Evolutionary conservation across 2,888 invertebrate genomes (phyloP).

Genomic region (Brassicogethes aeneus): DNA sequence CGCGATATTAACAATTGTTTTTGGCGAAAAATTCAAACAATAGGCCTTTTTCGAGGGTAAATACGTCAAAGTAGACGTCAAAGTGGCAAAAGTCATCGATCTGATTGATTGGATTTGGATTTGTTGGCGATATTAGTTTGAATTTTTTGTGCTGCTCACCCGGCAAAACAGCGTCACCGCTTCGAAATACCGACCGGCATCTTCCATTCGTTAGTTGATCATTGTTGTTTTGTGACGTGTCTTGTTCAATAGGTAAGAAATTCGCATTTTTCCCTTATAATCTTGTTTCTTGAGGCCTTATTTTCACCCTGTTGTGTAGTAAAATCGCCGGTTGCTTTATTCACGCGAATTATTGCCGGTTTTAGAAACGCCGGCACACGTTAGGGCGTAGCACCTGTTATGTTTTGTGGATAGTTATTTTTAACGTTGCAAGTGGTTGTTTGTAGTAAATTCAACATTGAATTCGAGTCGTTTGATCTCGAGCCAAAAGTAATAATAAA

Average conservation of each 20-base stretch:
- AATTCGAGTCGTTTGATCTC: too few species aligned
- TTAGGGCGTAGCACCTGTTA: background rate
- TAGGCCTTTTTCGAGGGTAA: too few species aligned
- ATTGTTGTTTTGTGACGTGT: conserved; percentile 38
- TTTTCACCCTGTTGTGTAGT: too few species aligned
- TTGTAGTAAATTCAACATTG: too few species aligned
- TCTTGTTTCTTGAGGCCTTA: too few species aligned
- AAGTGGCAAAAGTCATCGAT: too few species aligned
- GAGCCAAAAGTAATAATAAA: background rate
- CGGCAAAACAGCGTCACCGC: conserved; percentile 26
- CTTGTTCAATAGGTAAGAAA: conserved; percentile 35
- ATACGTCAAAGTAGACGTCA: too few species aligned
- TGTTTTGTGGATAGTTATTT: too few species aligned
- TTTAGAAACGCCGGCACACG: background rate
- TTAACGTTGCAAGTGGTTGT: too few species aligned
- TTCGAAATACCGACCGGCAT: conserved; percentile 34
- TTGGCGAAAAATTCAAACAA: too few species aligned
- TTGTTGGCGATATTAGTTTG: too few species aligned
- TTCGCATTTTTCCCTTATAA: background rate
- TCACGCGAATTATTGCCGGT: background rate
- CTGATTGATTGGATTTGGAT: too few species aligned
- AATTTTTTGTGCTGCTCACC: conserved; percentile 26
- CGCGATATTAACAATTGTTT: conserved; percentile 6
- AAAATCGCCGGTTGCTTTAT: background rate
- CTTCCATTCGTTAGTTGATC: conserved; percentile 38